Evolutionary conservation across 2,113 vertebrate species (phyloP), one percentile per base, ranked within the genome.

Genomic region (Esox niger): DNA sequence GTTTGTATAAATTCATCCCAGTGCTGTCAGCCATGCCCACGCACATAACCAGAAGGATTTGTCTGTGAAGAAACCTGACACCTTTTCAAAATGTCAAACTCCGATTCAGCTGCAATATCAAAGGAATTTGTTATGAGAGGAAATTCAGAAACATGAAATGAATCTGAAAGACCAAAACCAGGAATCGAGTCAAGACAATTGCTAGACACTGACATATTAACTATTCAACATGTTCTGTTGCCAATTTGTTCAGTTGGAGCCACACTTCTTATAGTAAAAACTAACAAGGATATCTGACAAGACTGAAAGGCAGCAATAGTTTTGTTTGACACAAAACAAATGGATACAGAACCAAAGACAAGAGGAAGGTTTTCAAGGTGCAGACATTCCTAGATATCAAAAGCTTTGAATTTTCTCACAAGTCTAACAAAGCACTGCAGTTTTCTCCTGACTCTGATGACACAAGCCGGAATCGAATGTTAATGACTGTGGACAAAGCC

Each of bases 231-330:
- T 59, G n/a, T 69, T 43, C 38, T 43, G 13, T 4, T 43, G 74
- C 66, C 68, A 66, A 70, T 83, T 84, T 86, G 78, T 80, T 75
- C 75, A 56, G 25, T 69, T 78, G 64, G 77, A 52, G 5, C n/a
- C 15, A 6, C 6, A 6, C 0, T 10, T n/a, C 1, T 52, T 23
- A 15, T 21, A n/a, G n/a, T 21, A 52, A 52, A 15, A n/a, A 43
- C 38, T 43, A 52, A 52, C 47, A 21, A 52, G n/a, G 47, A 9
- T 52, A 52, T 23, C 47, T 52, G 47, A 21, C 47, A 23, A 52
- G 47, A n/a, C 47, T 21, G 47, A 21, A 21, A 52, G 47, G 59
- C 32, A 43, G 67, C 72, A 59, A 56, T 54, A 64, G 47, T 9
- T 66, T 75, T 73, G 68, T 74, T 60, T 64, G 72, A 82, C 81